A percentile compares a stretch with the other conserved stretches of the same genome.
Conservation (phyloP, 2,888 invertebrate genomes). For the Papilio elwesi region DNA sequence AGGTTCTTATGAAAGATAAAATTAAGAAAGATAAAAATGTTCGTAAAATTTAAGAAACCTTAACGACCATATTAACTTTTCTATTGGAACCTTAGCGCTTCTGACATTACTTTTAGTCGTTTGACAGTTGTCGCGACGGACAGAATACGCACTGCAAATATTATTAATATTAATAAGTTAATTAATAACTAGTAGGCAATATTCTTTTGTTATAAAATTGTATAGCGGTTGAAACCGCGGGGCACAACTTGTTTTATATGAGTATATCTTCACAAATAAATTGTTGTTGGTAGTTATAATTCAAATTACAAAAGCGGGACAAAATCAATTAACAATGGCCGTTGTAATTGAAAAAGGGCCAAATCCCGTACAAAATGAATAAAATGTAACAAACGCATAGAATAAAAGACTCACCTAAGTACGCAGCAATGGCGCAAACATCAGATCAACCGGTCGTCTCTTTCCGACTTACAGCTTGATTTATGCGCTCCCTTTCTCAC, state of each 20-base stretch:
- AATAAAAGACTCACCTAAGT: conserved; percentile 56
- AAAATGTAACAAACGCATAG: conserved; percentile 60
- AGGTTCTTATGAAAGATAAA: too few species aligned
- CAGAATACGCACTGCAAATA: too few species aligned
- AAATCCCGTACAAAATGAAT: conserved; percentile 54
- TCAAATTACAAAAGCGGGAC: conserved; percentile 44
- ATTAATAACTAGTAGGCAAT: too few species aligned
- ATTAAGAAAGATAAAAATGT: too few species aligned
- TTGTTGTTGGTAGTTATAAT: background rate
- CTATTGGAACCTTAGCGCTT: too few species aligned
- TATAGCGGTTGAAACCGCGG: too few species aligned
- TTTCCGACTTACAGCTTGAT: conserved; percentile 50
- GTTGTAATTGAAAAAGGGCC: conserved; percentile 58
- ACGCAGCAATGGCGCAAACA: conserved; percentile 51
- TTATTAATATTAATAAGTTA: too few species aligned
- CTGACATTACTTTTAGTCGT: too few species aligned
- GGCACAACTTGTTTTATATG: background rate
- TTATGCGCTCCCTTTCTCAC: conserved; percentile 65
- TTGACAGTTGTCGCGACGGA: too few species aligned
- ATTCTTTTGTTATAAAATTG: too few species aligned
- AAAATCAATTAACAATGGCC: conserved; percentile 51
- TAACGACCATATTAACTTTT: too few species aligned
- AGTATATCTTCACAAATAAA: background rate
- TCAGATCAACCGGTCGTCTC: conserved; percentile 52
- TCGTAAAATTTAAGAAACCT: too few species aligned